Evolutionary conservation across 2,113 vertebrate genomes (phyloP), one percentile per base, ranked within the genome.

Genomic region (Numida meleagris): DNA sequence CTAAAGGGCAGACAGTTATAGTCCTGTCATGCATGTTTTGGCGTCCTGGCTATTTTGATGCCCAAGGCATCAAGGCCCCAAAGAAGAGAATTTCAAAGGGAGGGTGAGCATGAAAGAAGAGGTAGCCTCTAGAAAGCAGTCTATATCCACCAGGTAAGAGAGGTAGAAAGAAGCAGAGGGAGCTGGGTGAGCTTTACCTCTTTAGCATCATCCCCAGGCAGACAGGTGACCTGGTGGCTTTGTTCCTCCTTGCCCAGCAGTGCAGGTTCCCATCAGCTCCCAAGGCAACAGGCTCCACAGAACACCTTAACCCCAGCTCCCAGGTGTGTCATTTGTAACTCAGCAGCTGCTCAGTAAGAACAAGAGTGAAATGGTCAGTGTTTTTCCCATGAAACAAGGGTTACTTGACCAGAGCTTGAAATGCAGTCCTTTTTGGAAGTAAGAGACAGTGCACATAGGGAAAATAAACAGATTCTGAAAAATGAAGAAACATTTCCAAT

Each of bases 401-500:
- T 53, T 73, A 46, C 33, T 70, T 65, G 10, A 63, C 42, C 31
- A 38, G 14, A 89, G 45, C 46, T 61, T 92, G 62, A 91, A 85
- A 75, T 45, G 5, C 1, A 0, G 63, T 61, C 5, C 25, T 77
- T 74, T 80, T 50, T 27, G 42, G 66, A 78, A 93, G 25, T 13
- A 59, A 66, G 77, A 90, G n/a, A 31, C 42, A 82, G 73, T 29
- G 16, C 53, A 53, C 19, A 9, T 0, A 27, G 12, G 13, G 55
- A 73, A 90, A 93, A 74, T 20, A 90, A 81, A 81, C 7, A 78
- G 51, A 34, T 90, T 81, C 43, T 55, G 25, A 82, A 81, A 92
- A 90, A 63, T 14, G 82, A 93, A 34, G 34, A 59, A 55, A 71
- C 10, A 6, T 45, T 51, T 93, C 50, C 46, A 51, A 34, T 68